Evolutionary conservation across 1,140 invertebrate genomes (phyloP).

Genomic region (Drosophila truncata): DNA sequence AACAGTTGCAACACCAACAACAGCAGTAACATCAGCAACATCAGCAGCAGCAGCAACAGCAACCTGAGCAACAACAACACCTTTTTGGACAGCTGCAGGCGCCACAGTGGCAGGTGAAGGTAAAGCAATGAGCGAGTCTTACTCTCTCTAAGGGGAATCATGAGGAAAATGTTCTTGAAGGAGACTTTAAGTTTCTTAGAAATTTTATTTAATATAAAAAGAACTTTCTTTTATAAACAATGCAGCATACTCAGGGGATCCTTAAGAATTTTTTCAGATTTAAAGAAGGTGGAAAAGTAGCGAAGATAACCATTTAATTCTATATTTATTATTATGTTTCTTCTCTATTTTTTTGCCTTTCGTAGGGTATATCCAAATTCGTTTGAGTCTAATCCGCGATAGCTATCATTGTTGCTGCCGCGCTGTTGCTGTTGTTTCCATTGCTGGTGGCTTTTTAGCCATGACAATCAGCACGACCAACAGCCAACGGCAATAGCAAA

Average conservation of each 20-base stretch:
- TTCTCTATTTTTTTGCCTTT: too few relatives aligned
- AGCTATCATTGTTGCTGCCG: conserved; percentile 14
- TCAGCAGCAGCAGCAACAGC: conserved; percentile 17
- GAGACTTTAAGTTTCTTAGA: neutral
- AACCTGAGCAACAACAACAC: conserved; percentile 55
- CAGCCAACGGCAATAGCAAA: conserved; percentile 75
- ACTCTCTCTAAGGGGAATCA: neutral
- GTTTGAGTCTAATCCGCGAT: neutral
- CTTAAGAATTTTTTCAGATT: neutral
- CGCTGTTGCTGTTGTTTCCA: conserved; percentile 26
- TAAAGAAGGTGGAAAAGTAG: neutral
- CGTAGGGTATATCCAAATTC: conserved; percentile 25
- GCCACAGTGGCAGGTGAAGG: conserved; percentile 64
- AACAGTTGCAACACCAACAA: conserved; percentile 50
- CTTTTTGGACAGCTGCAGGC: conserved; percentile 75
- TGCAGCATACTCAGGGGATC: rapidly evolving
- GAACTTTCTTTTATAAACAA: too few relatives aligned
- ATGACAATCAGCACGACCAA: conserved; percentile 79
- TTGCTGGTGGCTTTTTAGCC: conserved; percentile 67
- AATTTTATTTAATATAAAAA: neutral
- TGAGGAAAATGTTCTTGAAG: conserved; percentile 3
- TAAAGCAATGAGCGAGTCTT: conserved; percentile 12
- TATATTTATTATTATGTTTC: neutral
- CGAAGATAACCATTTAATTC: neutral
- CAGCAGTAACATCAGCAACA: conserved; percentile 33